Evolutionary conservation across 92 coral and sea anemone genomes (phyloP), one percentile per base, ranked within the genome.

Genomic region (Pocillopora meandrina): DNA sequence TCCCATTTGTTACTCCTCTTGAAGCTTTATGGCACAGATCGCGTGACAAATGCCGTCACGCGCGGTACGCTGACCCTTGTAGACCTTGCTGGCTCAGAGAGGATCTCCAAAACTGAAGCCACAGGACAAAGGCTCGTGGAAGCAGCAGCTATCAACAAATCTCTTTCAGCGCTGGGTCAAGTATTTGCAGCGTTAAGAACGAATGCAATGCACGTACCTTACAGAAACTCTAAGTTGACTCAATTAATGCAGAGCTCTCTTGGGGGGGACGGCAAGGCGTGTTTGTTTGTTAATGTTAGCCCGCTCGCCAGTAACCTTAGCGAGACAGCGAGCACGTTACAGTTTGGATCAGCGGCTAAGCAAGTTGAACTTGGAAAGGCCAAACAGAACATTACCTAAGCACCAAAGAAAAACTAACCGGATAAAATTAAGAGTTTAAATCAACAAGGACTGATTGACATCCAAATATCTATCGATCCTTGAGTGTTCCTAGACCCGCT

Each of bases 311-410:
- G 88, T 56, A 94, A 94, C 65, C 84, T 94, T 12, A 82, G 90
- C 42, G 98, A 94, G 87, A 90, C 98, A 35, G 76, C 92, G 80
- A 94, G 98, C 65, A 92, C 98, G 12, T 75, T 94, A 56, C 93
- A 92, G 78, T 94, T 94, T 90, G 98, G 98, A 23, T 87, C 98
- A 65, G 93, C 89, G 31, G 98, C 93, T 19, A 90, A 89, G 61
- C 98, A 94, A 61, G 95, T 94, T 47, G 95, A 94, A 42, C 98
- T 94, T 75, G 98, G 98, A 15, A 94, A 94, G 67, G 95, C 98
- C 31, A 84, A 90, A 12, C 92, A 94, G 82, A 94, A 94, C 80
- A 74, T 94, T 15, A 87, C 89, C 13, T 89, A 85, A 72, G 70
- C 84, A 13, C 82, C 66, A 18, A 93, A 91, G 82, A 88, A 79